Conservation (phyloP, 2,888 invertebrate species). For the Oxyscelio sp. region DNA sequence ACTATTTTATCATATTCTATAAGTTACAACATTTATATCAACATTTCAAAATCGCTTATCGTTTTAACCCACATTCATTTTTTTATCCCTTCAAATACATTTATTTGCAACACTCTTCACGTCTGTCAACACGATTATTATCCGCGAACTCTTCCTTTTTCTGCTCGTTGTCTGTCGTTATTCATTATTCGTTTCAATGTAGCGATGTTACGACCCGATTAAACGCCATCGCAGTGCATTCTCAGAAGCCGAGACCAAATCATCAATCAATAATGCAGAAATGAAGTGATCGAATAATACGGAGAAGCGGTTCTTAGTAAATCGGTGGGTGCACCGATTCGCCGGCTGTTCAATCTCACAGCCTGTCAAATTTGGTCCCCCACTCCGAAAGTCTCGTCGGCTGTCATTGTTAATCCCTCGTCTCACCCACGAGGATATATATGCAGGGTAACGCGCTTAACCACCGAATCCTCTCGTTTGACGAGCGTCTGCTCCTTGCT, state of each 20-base stretch:
- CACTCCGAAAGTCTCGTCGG: slow-evolving; percentile 68
- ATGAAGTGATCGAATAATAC: slow-evolving; percentile 59
- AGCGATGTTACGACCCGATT: slow-evolving; percentile 27
- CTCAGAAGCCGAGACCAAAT: slow-evolving; percentile 29
- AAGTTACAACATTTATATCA: too few species aligned
- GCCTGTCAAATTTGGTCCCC: slow-evolving; percentile 75
- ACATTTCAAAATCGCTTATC: too few species aligned
- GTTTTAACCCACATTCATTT: too few species aligned
- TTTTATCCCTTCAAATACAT: background rate
- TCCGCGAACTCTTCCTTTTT: background rate
- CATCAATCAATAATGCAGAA: slow-evolving; percentile 63
- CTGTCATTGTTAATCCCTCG: slow-evolving; percentile 80
- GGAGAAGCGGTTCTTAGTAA: slow-evolving; percentile 39
- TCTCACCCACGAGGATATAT: slow-evolving; percentile 63
- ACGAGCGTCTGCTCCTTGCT: slow-evolving; percentile 68
- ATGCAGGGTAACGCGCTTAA: slow-evolving; percentile 68
- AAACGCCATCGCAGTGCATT: slow-evolving; percentile 19
- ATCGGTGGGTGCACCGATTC: slow-evolving; percentile 67
- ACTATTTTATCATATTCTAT: too few species aligned
- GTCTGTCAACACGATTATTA: background rate
- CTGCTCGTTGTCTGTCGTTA: slow-evolving; percentile 24
- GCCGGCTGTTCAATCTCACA: slow-evolving; percentile 79
- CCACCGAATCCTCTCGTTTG: slow-evolving; percentile 72
- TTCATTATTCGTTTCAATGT: slow-evolving; percentile 28
- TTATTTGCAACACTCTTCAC: background rate